Evolutionary conservation across 2,797 vertebrate species (phyloP).

Genomic region (Platalea minor): DNA sequence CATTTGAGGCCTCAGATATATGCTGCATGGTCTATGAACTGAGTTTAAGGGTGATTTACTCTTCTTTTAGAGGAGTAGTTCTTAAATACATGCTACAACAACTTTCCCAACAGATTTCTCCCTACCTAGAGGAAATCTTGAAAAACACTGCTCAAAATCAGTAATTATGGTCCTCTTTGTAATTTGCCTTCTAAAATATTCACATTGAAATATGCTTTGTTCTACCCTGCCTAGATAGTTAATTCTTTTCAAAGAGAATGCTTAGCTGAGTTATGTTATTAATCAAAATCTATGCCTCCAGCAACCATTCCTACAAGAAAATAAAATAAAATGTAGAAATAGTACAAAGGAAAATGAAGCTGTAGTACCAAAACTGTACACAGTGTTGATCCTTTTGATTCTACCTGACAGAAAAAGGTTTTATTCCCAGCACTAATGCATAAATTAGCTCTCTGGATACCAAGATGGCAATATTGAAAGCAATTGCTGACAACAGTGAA

Average conservation of each 20-base stretch:
- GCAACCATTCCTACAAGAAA: not conserved
- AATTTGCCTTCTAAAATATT: constrained; percentile 47
- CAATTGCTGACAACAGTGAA: not conserved
- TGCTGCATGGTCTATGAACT: not conserved
- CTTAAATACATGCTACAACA: constrained; percentile 19
- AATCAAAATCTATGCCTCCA: constrained; percentile 43
- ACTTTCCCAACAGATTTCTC: not conserved
- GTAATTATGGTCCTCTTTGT: constrained; percentile 50
- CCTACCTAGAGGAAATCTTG: not conserved
- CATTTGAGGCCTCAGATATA: not conserved
- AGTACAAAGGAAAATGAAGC: not conserved
- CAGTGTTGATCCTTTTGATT: not conserved
- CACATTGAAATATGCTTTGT: constrained; percentile 44
- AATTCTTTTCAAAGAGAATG: constrained; percentile 50
- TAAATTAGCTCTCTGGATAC: constrained; percentile 2
- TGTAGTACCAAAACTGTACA: not conserved
- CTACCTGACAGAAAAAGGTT: not conserved
- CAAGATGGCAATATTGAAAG: not conserved
- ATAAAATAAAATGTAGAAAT: not conserved
- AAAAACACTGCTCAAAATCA: not conserved
- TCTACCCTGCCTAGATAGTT: constrained; percentile 5
- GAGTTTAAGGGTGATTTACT: not conserved
- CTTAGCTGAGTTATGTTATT: constrained; percentile 25
- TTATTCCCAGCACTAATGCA: not conserved
- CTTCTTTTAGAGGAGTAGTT: not conserved